These are phyloP conservation scores for Eurystomus gularis DNA, from an alignment of 2,113 vertebrate species.

Conservation along the genomic window DNA sequence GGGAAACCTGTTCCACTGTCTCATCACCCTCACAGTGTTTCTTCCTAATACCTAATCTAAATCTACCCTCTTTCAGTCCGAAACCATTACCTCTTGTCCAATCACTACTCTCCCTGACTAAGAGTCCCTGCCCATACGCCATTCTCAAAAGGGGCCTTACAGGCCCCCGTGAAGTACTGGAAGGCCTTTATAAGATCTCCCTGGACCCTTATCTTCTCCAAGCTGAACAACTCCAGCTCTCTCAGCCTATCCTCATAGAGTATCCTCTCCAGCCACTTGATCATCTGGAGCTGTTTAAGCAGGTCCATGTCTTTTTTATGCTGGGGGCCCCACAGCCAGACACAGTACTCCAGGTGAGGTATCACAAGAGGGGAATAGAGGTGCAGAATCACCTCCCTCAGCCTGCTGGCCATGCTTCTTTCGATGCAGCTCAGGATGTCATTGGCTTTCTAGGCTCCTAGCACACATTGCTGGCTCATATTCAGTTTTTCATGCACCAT, in stretches of 20 bases:
- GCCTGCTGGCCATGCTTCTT: neutral
- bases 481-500: neutral
- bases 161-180: neutral
- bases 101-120: neutral
- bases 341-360: neutral
- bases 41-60: neutral
- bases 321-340: neutral
- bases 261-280: neutral
- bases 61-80: neutral
- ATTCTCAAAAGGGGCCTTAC: too few relatives aligned
- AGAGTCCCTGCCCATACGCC: neutral
- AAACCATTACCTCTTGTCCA: neutral
- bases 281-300: neutral
- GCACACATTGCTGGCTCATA: neutral
- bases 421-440: neutral
- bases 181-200: neutral
- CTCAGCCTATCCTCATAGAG: neutral
- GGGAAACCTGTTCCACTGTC: neutral
- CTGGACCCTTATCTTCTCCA: neutral
- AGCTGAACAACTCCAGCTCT: neutral
- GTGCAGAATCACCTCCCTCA: neutral
- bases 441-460: neutral
- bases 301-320: neutral
- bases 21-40: neutral
- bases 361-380: neutral